A percentile compares a stretch with the other conserved stretches of the same genome.
phyloP scores from a whole-genome alignment of 2,113 vertebrate species.

The cattle (Bos taurus) region ARS-UCD2.0 NC_037337.1:15711001-15711500 shows the following conservation, averaged over 20 bases:
- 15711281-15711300: background rate
- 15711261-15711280: background rate
- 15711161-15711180: background rate
- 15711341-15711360: background rate
- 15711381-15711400: background rate
- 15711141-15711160: background rate
- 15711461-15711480: background rate
- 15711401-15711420: background rate
- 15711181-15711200: background rate
- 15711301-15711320: background rate
- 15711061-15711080: background rate
- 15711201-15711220: too few relatives aligned
- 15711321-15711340: background rate
- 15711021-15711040: background rate
- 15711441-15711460: background rate
- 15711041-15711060: background rate
- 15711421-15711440: background rate
- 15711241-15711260: background rate
- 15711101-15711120: background rate
- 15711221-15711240: background rate
- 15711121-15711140: background rate
- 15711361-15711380: background rate
- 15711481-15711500: background rate
- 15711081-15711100: background rate
- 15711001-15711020: background rate